These are phyloP conservation scores for Amia ocellicauda DNA, from an alignment of 2,113 vertebrate species.

Conservation along the genomic window DNA sequence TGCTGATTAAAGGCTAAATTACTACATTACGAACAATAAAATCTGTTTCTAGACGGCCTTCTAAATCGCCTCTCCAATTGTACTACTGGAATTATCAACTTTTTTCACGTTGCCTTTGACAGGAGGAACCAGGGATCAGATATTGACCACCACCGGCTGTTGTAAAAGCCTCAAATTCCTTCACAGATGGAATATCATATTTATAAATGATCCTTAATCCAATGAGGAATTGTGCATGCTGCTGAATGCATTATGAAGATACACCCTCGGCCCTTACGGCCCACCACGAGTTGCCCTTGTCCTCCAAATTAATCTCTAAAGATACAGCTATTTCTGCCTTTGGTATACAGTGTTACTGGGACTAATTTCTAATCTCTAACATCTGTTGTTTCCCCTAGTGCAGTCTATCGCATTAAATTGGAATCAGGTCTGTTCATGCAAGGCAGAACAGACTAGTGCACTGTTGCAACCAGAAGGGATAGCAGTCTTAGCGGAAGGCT, in stretches of 20 bases:
- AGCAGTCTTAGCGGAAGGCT: constrained; percentile 1
- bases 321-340: neutral
- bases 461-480: neutral
- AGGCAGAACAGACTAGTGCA: neutral
- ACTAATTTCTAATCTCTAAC: constrained; percentile 13
- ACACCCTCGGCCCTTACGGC: neutral
- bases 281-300: neutral
- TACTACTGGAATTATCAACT: too few relatives aligned
- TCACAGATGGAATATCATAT: too few relatives aligned
- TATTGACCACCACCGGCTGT: too few relatives aligned
- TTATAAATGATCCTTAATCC: too few relatives aligned
- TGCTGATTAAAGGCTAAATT: too few relatives aligned
- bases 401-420: neutral
- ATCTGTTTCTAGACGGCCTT: too few relatives aligned
- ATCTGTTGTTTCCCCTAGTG: constrained; percentile 11
- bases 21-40: too few relatives aligned
- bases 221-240: too few relatives aligned
- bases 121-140: too few relatives aligned
- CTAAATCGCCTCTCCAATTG: too few relatives aligned
- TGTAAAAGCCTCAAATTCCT: too few relatives aligned
- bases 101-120: too few relatives aligned
- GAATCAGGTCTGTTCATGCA: neutral
- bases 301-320: constrained; percentile 11
- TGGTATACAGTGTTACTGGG: neutral
- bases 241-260: neutral